Conservation (phyloP, 1,140 invertebrate species). For the Drosophila gunungcola region DNA sequence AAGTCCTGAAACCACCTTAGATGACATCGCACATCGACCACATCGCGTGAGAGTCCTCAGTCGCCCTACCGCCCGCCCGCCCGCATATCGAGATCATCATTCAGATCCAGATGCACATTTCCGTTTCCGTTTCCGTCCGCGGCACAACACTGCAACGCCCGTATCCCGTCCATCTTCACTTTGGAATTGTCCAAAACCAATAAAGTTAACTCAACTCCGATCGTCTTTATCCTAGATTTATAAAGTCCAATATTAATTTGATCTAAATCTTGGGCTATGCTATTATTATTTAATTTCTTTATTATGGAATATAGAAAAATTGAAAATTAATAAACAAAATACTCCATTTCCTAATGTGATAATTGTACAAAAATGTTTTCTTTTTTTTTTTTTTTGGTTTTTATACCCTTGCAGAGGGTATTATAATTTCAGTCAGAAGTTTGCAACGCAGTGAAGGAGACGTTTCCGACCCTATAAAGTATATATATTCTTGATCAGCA, state of each 20-base stretch:
- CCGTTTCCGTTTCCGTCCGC: slow-evolving; percentile 5
- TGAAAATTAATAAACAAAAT: slow-evolving; percentile 4
- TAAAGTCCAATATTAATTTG: neutral
- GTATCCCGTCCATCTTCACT: slow-evolving; percentile 9
- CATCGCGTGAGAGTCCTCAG: neutral
- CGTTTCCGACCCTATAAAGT: no score
- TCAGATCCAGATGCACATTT: neutral
- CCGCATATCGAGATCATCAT: neutral
- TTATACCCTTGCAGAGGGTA: no score
- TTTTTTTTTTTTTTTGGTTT: no score
- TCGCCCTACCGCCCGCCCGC: neutral
- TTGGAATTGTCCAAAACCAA: slow-evolving; percentile 15
- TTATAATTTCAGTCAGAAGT: no score
- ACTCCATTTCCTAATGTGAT: neutral
- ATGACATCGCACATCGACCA: neutral
- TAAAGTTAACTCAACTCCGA: slow-evolving; percentile 27
- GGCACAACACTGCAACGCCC: neutral
- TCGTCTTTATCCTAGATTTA: slow-evolving; percentile 8
- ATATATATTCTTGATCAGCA: no score
- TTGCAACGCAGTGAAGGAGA: no score
- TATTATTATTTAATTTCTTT: neutral
- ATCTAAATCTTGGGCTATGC: neutral
- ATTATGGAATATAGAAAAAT: slow-evolving; percentile 7
- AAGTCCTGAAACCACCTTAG: slow-evolving; percentile 44
- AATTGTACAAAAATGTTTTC: neutral